Conservation (phyloP, 2,888 invertebrate species). For the Cataglyphis rosenhaueri region DNA sequence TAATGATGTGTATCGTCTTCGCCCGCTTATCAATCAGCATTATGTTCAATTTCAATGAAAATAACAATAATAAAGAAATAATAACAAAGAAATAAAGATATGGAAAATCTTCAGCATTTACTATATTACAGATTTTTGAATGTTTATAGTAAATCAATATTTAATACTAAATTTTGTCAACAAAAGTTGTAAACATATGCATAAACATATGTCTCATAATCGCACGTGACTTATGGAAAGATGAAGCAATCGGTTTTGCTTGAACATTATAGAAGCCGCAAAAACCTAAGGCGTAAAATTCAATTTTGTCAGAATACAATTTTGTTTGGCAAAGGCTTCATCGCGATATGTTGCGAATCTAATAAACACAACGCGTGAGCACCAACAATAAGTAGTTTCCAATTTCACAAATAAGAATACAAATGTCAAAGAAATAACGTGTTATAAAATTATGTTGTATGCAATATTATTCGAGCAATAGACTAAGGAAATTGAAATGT, state of each 20-base stretch:
- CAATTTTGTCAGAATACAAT: conserved; percentile 58
- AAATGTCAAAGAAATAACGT: conserved; percentile 56
- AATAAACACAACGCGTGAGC: conserved; percentile 64
- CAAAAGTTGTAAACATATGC: background rate
- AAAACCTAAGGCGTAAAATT: conserved; percentile 72
- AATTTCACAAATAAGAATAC: background rate
- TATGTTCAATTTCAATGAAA: background rate
- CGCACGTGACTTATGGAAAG: conserved; percentile 61
- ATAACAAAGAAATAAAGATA: background rate
- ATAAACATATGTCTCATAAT: conserved; percentile 3
- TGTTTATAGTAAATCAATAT: background rate
- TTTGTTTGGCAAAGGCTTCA: conserved; percentile 79
- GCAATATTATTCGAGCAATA: background rate
- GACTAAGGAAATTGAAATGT: background rate
- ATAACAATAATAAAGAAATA: background rate
- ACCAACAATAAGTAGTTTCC: background rate
- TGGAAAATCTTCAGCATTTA: background rate
- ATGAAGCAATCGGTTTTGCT: conserved; percentile 52
- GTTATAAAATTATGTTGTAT: conserved; percentile 45
- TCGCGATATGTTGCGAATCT: conserved; percentile 70
- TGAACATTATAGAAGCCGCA: conserved; percentile 66
- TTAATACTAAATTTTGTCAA: background rate
- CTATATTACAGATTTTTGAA: background rate
- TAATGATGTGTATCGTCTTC: too few relatives aligned
- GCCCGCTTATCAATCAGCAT: too few relatives aligned